Evolutionary conservation across 2,113 vertebrate species (phyloP), one percentile per base, ranked within the genome.

Genomic region (Prionailurus viverrinus): DNA sequence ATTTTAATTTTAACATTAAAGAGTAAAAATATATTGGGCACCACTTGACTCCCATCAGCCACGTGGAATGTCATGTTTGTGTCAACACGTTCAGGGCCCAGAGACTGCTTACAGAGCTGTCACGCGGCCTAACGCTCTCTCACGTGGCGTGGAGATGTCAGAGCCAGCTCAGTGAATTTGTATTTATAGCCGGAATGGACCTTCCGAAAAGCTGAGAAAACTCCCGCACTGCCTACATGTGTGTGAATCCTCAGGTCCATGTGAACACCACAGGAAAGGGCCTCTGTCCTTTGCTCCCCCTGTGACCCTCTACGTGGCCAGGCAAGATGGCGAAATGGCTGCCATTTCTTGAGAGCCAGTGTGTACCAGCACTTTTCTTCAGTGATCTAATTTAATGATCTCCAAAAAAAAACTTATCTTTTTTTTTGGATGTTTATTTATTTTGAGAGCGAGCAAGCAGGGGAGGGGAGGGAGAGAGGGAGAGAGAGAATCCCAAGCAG

Each of bases 1-100:
- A 89, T 96, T 96, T 12, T 4, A 36, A 71, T 51, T 81, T 95
- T 71, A 63, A 89, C 27, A 85, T 73, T 89, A 96, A 96, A 74
- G 81, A 68, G 31, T 89, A 89, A 98, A 98, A 96, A 93, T 58
- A 94, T 84, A 68, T 33, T 23, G 91, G 91, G 68, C 31, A 23
- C 21, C 53, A 79, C 41, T 31, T 29, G 79, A 83, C 58, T 93
- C 65, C 4, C 29, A 29, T 94, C 97, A 95, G 3, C 92, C 90
- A n/a, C 10, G 48, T 5, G 89, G 95, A 97, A 96, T 29, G 61
- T 1, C 63, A 27, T 36, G 18, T 96, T 97, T 89, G 41, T 97
- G 97, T 95, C 95, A 97, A 97, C 69, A 58, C 36, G 94, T 16
- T 61, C 95, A 55, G 91, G 69, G 78, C 63, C 86, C 33, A 14